A percentile compares a stretch with the other conserved stretches of the same genome.
Conservation (phyloP, 1,140 invertebrate genomes). For the Bradysia coprophila region DNA sequence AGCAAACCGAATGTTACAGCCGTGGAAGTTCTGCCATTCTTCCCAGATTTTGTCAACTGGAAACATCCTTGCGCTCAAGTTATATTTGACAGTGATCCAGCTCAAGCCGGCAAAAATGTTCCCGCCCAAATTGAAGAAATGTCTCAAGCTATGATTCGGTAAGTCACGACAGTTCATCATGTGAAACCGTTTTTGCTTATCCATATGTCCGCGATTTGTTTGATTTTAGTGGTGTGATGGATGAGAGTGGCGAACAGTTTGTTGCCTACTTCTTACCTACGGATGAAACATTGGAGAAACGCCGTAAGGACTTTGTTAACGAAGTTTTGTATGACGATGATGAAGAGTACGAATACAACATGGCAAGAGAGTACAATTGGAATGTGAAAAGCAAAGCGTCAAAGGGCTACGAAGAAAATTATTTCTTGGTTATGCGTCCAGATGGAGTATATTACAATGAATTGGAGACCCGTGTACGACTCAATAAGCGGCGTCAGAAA, state of each 20-base stretch:
- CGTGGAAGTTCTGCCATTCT: slow-evolving; percentile 77
- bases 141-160: slow-evolving; percentile 97
- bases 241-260: slow-evolving; percentile 96
- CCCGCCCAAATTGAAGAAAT: slow-evolving; percentile 87
- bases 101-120: slow-evolving; percentile 59
- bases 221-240: slow-evolving; percentile 72
- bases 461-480: slow-evolving; percentile 82
- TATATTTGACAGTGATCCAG: slow-evolving; percentile 92
- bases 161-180: slow-evolving; percentile 9
- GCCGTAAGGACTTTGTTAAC: slow-evolving; percentile 59
- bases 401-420: slow-evolving; percentile 96
- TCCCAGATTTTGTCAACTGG: slow-evolving; percentile 93
- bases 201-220: slow-evolving; percentile 2
- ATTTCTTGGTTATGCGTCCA: slow-evolving; percentile 85
- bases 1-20: slow-evolving; percentile 79
- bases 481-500: slow-evolving; percentile 77
- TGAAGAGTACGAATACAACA: slow-evolving; percentile 87
- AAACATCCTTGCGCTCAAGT: slow-evolving; percentile 96
- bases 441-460: slow-evolving; percentile 94
- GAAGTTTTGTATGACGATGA: slow-evolving; percentile 75
- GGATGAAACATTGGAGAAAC: slow-evolving; percentile 77
- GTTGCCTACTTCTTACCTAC: slow-evolving; percentile 96
- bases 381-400: slow-evolving; percentile 97
- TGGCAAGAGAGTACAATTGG: slow-evolving; percentile 94
- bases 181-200: background rate